Evolutionary conservation across 2,888 invertebrate species (phyloP).

Genomic region (Anorthoa munda): DNA sequence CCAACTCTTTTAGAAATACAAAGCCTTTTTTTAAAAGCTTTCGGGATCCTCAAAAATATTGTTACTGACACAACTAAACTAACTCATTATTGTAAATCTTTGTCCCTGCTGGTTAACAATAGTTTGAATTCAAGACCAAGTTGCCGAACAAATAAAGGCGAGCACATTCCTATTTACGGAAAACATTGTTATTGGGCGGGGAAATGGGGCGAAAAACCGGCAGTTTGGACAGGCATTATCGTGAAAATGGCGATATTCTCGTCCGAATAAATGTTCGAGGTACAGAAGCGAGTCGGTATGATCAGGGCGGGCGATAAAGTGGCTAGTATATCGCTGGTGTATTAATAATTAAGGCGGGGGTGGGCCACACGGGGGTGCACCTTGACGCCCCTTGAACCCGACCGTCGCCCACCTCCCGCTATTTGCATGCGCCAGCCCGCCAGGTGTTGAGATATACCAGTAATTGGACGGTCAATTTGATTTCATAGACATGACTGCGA

Average conservation of each 20-base stretch:
- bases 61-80: slow-evolving; percentile 10
- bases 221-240: slow-evolving; percentile 50
- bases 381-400: slow-evolving; percentile 78
- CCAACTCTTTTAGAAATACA: slow-evolving; percentile 8
- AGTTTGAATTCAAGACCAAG: slow-evolving; percentile 35
- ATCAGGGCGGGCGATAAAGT: slow-evolving; percentile 64
- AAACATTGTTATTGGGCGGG: slow-evolving; percentile 45
- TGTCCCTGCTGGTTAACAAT: slow-evolving; percentile 14
- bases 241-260: slow-evolving; percentile 51
- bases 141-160: slow-evolving; percentile 43
- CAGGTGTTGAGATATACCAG: slow-evolving; percentile 73
- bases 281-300: slow-evolving; percentile 51
- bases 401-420: slow-evolving; percentile 64
- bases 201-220: slow-evolving; percentile 49
- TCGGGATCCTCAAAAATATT: neutral
- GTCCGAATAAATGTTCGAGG: slow-evolving; percentile 54
- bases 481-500: slow-evolving; percentile 61
- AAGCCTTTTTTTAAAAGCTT: neutral
- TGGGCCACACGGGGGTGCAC: slow-evolving; percentile 68
- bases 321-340: slow-evolving; percentile 65
- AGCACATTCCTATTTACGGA: slow-evolving; percentile 44
- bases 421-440: slow-evolving; percentile 70
- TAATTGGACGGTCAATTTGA: slow-evolving; percentile 72
- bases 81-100: slow-evolving; percentile 28
- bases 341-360: slow-evolving; percentile 77